Conservation (phyloP, 2,113 vertebrate species). For the Pithys albifrons region DNA sequence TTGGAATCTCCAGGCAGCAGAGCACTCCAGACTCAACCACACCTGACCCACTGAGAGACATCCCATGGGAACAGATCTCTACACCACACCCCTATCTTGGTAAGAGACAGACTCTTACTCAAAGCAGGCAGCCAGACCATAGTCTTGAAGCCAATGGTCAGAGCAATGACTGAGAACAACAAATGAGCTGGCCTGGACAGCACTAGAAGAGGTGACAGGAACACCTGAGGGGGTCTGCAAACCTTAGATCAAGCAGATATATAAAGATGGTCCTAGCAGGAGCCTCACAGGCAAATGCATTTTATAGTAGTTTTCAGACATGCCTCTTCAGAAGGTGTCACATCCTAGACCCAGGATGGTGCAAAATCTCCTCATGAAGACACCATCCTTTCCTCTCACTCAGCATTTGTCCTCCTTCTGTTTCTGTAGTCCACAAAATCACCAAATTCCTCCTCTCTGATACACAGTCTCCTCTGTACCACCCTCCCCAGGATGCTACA, state of each 20-base stretch:
- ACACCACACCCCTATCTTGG: neutral
- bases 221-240: neutral
- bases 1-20: neutral
- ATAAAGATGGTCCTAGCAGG: neutral
- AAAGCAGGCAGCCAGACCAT: neutral
- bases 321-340: neutral
- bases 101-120: neutral
- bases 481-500: neutral
- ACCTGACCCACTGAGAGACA: neutral
- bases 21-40: neutral
- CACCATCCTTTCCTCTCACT: neutral
- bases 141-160: neutral
- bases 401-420: neutral
- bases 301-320: neutral
- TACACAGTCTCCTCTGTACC: neutral
- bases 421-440: neutral
- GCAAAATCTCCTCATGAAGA: neutral
- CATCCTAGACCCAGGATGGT: neutral
- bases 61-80: neutral
- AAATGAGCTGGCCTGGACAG: neutral
- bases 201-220: neutral
- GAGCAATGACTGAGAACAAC: neutral
- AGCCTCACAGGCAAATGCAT: neutral
- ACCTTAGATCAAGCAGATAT: neutral
- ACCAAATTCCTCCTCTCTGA: neutral